Conservation (phyloP, 1,140 invertebrate genomes). For the Eriocheir sinensis region DNA sequence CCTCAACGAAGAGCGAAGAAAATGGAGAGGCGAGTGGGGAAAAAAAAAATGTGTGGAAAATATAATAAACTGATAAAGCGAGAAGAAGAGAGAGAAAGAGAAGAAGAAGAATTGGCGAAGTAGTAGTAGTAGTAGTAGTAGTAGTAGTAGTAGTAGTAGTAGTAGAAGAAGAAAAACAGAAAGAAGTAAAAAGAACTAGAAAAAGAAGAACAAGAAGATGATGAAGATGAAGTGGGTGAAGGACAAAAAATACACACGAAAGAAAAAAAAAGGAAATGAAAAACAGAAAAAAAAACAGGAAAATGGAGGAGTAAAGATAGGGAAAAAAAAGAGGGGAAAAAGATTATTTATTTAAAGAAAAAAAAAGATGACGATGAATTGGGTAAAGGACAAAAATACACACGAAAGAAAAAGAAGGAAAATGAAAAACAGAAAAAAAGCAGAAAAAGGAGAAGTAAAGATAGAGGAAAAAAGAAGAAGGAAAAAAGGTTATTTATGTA, state of each 20-base stretch:
- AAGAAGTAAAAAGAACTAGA: background rate
- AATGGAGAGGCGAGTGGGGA: background rate
- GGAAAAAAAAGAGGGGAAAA: too few species aligned
- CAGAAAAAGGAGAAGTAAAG: background rate
- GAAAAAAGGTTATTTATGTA: background rate
- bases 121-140: too few species aligned
- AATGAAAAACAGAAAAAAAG: background rate
- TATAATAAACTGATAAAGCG: background rate
- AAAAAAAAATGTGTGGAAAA: background rate
- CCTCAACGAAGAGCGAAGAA: background rate
- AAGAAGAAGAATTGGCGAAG: background rate
- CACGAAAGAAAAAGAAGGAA: background rate
- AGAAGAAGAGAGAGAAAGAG: background rate
- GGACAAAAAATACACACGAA: too few species aligned
- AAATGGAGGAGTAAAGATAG: background rate
- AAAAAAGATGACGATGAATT: too few species aligned
- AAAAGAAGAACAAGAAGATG: background rate
- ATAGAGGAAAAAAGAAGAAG: background rate
- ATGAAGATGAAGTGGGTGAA: too few species aligned
- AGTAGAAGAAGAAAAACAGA: background rate
- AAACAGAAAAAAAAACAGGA: background rate
- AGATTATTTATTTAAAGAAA: too few species aligned
- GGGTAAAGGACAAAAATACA: background rate
- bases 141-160: background rate
- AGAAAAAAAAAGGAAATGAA: background rate